Base-by-base conservation (phyloP, 2,797 vertebrate genomes). In the Schizothorax lantsangensis region DNA sequence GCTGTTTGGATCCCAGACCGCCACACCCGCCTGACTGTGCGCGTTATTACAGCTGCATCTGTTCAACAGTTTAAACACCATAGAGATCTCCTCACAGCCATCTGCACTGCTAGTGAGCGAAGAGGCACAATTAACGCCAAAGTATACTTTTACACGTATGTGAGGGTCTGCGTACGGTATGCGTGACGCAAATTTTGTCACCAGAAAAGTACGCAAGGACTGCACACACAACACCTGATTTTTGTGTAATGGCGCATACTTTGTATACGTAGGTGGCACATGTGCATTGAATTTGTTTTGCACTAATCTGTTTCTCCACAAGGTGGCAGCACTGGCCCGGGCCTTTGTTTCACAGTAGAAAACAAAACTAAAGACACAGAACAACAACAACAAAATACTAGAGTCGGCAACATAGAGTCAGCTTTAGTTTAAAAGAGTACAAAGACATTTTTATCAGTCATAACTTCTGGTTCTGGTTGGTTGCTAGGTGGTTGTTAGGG, bases 41-140 rank as follows among this genome's bases (percentile, higher is more conserved):
- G 0, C 36, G 36, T 84, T 69, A 64, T 75, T 47, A 75, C 72
- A 52, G 45, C 80, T 82, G 80, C 33, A n/a, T 84, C 72, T 73
- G 64, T 59, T 72, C 52, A 96, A 96, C 89, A n/a, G 21, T 68
- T 64, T 11, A 26, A 10, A 62, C 77, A 62, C 38, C 77, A 38
- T 43, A 36, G 45, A 74, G 45, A 33, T 74, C n/a, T 74, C 43
- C 12, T 30, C 43, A 47, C 72, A 47, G 4, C 43, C 43, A 1
- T 74, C n/a, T 74, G 15, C 8, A 49, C 8, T 45, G 2, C 45
- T 5, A 10, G n/a, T 30, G 43, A 73, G 1, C 3, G 7, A n/a
- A 45, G 38, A 26, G 1, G n/a, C 71, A 15, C 40, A 26, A 30
- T 33, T 33, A 17, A 33, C 26, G 0, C 15, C 64, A 68, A 19